These are phyloP conservation scores for Sparus aurata DNA, from an alignment of 2,797 vertebrate genomes.

Conservation along the genomic window DNA sequence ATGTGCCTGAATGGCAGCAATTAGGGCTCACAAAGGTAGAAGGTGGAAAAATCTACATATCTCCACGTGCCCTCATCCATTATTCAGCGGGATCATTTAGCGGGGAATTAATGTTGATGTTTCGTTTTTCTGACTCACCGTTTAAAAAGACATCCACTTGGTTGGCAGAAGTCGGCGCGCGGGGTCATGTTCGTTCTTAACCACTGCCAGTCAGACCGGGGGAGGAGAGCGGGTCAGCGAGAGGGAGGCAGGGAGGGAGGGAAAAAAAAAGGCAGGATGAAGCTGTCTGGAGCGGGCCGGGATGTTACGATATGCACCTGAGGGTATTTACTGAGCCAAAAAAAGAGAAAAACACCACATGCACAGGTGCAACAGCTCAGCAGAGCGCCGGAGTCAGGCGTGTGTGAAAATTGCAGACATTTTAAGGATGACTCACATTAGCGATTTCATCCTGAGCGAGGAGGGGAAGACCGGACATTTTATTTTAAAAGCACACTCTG, in stretches of 20 bases:
- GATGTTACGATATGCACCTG: slow-evolving; percentile 69
- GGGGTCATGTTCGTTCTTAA: slow-evolving; percentile 77
- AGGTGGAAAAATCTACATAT: slow-evolving; percentile 84
- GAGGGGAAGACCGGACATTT: slow-evolving; percentile 56
- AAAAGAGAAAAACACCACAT: slow-evolving; percentile 60
- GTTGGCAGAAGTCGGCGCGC: slow-evolving; percentile 76
- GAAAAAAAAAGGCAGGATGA: slow-evolving; percentile 35
- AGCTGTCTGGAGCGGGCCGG: slow-evolving; percentile 57
- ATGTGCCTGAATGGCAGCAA: slow-evolving; percentile 81
- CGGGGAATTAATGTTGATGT: slow-evolving; percentile 85
- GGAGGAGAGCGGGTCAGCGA: slow-evolving; percentile 58
- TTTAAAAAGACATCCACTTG: slow-evolving; percentile 81
- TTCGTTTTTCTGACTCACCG: slow-evolving; percentile 81
- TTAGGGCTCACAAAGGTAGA: slow-evolving; percentile 83
- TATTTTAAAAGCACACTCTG: slow-evolving; percentile 43
- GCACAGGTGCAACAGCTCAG: slow-evolving; percentile 75
- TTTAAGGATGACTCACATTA: slow-evolving; percentile 57
- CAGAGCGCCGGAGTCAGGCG: slow-evolving; percentile 39
- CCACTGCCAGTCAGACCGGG: slow-evolving; percentile 75
- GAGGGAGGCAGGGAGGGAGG: not conserved
- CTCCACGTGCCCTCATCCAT: slow-evolving; percentile 80
- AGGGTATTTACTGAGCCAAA: slow-evolving; percentile 72
- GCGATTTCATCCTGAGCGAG: slow-evolving; percentile 38
- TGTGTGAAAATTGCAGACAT: slow-evolving; percentile 50
- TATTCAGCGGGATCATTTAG: slow-evolving; percentile 85